Evolutionary conservation across 1,140 invertebrate species (phyloP).

Genomic region (Ridgeia piscesae): DNA sequence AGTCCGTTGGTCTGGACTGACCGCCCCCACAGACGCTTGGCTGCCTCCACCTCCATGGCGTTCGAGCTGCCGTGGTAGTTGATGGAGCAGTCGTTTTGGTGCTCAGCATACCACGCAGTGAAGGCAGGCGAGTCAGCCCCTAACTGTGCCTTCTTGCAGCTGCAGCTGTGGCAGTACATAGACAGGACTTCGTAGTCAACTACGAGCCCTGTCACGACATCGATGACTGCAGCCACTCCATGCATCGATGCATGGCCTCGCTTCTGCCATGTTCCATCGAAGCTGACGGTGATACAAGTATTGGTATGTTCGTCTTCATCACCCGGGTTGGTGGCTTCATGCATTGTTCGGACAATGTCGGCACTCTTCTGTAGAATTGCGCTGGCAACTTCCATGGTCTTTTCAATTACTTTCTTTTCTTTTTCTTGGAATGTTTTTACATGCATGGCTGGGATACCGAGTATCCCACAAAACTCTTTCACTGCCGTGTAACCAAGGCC

Average conservation of each 20-base stretch:
- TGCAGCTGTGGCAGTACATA: not conserved
- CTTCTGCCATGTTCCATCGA: conserved; percentile 11
- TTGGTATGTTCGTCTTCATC: not conserved
- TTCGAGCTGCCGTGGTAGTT: conserved; percentile 19
- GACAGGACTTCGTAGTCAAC: not conserved
- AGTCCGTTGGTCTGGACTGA: conserved; percentile 10
- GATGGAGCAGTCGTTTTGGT: not conserved
- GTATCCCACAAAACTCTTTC: not conserved
- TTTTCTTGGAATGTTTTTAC: not conserved
- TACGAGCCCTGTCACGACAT: conserved; percentile 11
- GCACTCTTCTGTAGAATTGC: not conserved
- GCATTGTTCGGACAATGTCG: not conserved
- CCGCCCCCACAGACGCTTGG: not conserved
- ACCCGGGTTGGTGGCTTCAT: not conserved
- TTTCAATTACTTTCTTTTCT: too few relatives aligned
- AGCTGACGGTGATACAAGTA: conserved; percentile 7
- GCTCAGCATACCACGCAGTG: conserved; percentile 3
- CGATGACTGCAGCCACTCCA: conserved; percentile 8
- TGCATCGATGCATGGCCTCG: not conserved
- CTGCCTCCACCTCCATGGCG: conserved; percentile 10
- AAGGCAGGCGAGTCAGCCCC: not conserved
- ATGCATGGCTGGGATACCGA: not conserved
- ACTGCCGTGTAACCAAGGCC: too few relatives aligned
- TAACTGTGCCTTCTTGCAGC: not conserved
- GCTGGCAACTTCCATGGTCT: not conserved